Conservation (phyloP, 2,797 vertebrate species). For the Galagoides demidoff region DNA sequence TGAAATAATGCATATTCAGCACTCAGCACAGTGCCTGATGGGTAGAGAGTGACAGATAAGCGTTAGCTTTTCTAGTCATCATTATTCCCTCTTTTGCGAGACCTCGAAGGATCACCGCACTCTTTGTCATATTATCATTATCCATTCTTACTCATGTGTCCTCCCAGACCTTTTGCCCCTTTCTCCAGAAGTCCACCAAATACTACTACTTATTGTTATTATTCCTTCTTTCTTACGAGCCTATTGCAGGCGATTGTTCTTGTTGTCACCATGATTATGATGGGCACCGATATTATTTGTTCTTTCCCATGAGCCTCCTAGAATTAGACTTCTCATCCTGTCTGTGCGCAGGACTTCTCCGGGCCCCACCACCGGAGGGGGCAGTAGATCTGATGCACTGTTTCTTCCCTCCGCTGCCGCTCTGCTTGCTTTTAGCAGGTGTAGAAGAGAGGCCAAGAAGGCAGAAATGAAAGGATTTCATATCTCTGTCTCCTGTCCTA, state of each 20-base stretch:
- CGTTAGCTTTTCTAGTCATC: slow-evolving; percentile 32
- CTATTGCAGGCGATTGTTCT: not conserved
- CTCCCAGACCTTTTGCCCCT: not conserved
- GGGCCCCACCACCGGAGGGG: slow-evolving; percentile 65
- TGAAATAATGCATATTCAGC: slow-evolving; percentile 57
- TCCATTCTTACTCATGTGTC: not conserved
- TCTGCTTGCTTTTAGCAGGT: not conserved
- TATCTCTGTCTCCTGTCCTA: not conserved
- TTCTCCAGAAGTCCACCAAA: not conserved
- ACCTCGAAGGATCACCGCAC: not conserved
- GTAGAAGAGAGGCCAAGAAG: not conserved
- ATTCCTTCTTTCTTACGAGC: slow-evolving; percentile 28
- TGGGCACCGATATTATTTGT: not conserved
- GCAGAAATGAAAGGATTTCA: not conserved
- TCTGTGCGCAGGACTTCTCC: not conserved
- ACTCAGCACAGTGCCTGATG: not conserved
- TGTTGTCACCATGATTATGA: not conserved
- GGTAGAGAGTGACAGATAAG: not conserved
- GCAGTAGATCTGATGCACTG: slow-evolving; percentile 30
- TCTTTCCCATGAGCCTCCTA: not conserved
- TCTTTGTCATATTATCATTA: not conserved
- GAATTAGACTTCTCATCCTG: not conserved
- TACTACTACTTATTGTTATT: not conserved
- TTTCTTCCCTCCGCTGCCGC: not conserved
- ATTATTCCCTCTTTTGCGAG: slow-evolving; percentile 34